Evolutionary conservation across 2,888 invertebrate genomes (phyloP), one percentile per base, ranked within the genome.

Genomic region (Harpagoxenus sublaevis): DNA sequence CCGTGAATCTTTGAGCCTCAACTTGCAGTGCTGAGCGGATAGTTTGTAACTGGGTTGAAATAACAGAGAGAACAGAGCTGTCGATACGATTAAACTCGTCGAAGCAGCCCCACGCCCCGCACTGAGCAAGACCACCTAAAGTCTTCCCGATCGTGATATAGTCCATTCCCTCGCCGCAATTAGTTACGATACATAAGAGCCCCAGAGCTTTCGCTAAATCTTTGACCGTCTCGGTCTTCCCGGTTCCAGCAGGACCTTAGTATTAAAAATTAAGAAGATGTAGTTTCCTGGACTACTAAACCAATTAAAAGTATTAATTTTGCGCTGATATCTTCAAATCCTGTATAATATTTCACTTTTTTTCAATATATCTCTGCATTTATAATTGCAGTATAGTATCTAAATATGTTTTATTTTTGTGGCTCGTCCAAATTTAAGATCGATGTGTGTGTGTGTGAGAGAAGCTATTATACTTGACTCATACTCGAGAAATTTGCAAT

Each of bases 71-170:
- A 68, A 99, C 98, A 0, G 99, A 98, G 5, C 98, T 97, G 88
- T 99, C 98, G 89, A 99, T 99, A 53, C 98, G 96, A 95, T 99
- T 99, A 95, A 99, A 99, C 95, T 99, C 98, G 91, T 99, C 99
- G 93, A 99, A 99, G 94, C 99, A 99, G 1, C 99, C 99, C 99
- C 99, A 99, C 3, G 98, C 98, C 0, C 99, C 99, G 94, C 98
- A 98, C 94, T 98, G 98, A 79, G 97, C 97, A 74, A 98, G 95
- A 1, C 98, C 97, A 0, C 97, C 97, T 6, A 98, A 95, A 88
- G 97, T 98, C 57, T 97, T 97, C 8, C 97, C 97, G 71, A 98
- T 97, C 2, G 98, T 98, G 89, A 97, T 96, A 94, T 97, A 98
- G 95, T 98, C 98, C 98, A 98, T 98, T 28, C 98, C 98, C 95